Percentiles rank a stretch among this genome's conserved stretches.
These are phyloP conservation scores for Danio rerio DNA, from an alignment of 2,113 vertebrate species.

Conservation along the genomic window DNA sequence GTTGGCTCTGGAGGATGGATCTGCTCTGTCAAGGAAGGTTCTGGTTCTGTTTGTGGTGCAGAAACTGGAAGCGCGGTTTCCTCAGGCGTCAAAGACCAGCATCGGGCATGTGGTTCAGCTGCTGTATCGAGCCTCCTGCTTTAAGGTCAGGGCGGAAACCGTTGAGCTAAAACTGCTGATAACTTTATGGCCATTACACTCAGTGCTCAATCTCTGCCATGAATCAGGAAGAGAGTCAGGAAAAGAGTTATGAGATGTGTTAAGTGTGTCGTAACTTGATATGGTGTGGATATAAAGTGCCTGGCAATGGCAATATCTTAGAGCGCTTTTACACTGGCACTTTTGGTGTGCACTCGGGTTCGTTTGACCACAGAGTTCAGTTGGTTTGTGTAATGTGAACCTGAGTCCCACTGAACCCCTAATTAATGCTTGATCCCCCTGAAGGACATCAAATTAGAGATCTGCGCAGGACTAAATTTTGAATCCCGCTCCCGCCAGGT, in stretches of 20 bases:
- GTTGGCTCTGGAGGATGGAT: constrained; percentile 94
- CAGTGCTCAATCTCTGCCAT: neutral
- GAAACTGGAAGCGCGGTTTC: constrained; percentile 94
- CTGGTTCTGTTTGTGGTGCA: constrained; percentile 97
- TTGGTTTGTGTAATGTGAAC: no score
- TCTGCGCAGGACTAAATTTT: no score
- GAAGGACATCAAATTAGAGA: no score
- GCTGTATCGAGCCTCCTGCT: constrained; percentile 96
- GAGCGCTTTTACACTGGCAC: no score
- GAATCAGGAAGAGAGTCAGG: neutral
- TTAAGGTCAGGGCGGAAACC: constrained; percentile 81
- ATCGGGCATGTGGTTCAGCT: constrained; percentile 98
- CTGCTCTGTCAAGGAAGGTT: constrained; percentile 95
- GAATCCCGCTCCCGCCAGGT: no score
- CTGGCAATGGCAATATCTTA: neutral
- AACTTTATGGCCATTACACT: neutral
- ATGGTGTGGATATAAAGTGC: constrained; percentile 9
- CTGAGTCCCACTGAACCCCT: no score
- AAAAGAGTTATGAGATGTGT: constrained; percentile 1
- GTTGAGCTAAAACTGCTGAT: constrained; percentile 1
- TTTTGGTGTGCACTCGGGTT: neutral
- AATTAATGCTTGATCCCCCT: no score
- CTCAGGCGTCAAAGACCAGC: constrained; percentile 98
- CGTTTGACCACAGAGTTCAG: no score
- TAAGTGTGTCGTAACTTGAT: constrained; percentile 4